phyloP scores from a whole-genome alignment of 1,140 invertebrate genomes.

The Coptotermes formosanus region DNA sequence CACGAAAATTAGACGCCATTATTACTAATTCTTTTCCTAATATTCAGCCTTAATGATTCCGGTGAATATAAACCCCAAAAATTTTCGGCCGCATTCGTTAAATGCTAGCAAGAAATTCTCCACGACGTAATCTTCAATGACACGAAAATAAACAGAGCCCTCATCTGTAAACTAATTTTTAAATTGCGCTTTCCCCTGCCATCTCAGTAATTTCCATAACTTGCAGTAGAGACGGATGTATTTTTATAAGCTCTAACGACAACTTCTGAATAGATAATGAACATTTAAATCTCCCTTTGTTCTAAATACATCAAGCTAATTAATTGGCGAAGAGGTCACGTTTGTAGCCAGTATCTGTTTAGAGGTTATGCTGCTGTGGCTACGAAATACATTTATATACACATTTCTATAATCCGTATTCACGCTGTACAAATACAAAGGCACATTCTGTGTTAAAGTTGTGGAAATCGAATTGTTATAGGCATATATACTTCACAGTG shows the following conservation, averaged over 20 bases:
- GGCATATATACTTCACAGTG: no score
- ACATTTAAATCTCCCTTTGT: background rate
- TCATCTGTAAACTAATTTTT: background rate
- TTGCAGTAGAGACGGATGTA: background rate
- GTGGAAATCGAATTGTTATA: no score
- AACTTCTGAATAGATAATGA: background rate
- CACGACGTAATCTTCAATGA: background rate
- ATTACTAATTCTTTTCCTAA: background rate
- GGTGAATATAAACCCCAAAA: background rate
- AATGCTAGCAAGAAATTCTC: background rate
- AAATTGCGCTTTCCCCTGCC: background rate
- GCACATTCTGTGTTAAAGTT: no score
- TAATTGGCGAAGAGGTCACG: no score
- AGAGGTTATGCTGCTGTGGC: no score
- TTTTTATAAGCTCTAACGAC: background rate
- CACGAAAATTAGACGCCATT: background rate
- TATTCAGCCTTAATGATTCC: background rate
- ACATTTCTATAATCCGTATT: no score
- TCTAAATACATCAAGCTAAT: no score
- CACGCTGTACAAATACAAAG: no score
- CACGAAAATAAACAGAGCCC: background rate
- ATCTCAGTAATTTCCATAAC: background rate
- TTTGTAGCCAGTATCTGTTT: no score
- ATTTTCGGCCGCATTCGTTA: background rate
- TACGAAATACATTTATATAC: no score